Evolutionary conservation across 1,140 invertebrate species (phyloP).

Genomic region (Tetranychus urticae): DNA sequence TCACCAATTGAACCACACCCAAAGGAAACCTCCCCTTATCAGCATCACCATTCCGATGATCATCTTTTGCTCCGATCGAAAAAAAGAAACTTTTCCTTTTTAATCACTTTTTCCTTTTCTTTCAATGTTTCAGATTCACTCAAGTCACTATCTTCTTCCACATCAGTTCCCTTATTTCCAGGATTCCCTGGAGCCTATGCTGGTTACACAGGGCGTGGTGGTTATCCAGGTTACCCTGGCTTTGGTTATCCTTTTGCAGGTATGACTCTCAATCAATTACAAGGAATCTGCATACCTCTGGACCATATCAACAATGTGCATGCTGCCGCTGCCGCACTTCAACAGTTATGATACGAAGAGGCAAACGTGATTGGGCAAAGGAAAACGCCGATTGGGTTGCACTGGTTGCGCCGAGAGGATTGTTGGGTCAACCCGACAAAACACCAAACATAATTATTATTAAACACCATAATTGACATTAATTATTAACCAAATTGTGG

Average conservation of each 20-base stretch:
- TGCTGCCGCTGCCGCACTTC: neutral
- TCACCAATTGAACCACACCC: too few relatives aligned
- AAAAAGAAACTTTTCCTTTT: neutral
- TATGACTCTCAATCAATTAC: slow-evolving; percentile 1
- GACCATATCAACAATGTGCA: neutral
- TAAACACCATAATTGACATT: too few relatives aligned
- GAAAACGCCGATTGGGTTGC: too few relatives aligned
- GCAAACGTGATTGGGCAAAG: too few relatives aligned
- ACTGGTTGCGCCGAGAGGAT: too few relatives aligned
- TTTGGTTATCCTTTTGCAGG: slow-evolving; percentile 68
- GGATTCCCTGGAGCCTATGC: slow-evolving; percentile 76
- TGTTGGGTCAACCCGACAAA: too few relatives aligned
- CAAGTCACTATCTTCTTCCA: neutral
- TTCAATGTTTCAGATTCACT: neutral
- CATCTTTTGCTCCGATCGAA: too few relatives aligned
- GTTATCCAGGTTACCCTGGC: slow-evolving; percentile 84
- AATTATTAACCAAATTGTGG: too few relatives aligned
- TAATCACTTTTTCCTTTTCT: neutral
- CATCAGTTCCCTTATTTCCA: slow-evolving; percentile 23
- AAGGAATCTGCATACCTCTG: slow-evolving; percentile 1
- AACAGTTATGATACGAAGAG: neutral
- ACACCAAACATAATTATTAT: too few relatives aligned
- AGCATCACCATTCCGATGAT: too few relatives aligned
- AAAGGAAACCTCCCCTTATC: too few relatives aligned
- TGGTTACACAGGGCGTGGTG: slow-evolving; percentile 63